These are phyloP conservation scores for Anisognathus igniventris DNA, from an alignment of 2,797 vertebrate species.

Conservation along the genomic window DNA sequence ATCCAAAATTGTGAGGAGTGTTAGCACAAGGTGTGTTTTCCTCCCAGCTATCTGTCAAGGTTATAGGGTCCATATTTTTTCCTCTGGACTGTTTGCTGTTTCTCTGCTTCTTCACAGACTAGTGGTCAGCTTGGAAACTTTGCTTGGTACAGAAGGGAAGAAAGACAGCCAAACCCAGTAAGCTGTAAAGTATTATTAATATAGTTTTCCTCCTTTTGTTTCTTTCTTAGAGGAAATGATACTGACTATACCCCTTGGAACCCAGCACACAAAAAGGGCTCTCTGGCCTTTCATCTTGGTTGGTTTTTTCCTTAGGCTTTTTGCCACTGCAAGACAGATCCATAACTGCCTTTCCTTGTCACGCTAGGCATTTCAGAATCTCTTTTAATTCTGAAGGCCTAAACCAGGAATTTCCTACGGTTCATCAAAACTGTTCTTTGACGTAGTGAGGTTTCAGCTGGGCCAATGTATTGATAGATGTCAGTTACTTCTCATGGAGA, in stretches of 20 bases:
- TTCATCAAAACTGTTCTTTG: neutral
- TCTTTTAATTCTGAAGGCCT: neutral
- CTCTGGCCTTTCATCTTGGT: neutral
- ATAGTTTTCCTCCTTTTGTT: neutral
- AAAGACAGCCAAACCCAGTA: neutral
- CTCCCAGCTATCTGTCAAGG: neutral
- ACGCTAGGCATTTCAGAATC: neutral
- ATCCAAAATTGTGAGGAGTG: neutral
- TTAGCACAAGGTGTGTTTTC: neutral
- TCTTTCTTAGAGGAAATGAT: neutral
- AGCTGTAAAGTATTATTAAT: neutral
- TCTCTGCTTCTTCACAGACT: neutral
- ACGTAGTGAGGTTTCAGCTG: neutral
- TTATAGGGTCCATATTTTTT: neutral
- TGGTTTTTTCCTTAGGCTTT: neutral
- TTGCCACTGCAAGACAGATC: neutral
- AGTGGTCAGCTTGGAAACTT: neutral
- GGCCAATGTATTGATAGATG: constrained; percentile 22
- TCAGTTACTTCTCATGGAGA: neutral
- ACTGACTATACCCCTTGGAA: neutral
- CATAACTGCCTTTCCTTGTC: neutral
- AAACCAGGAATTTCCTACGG: neutral
- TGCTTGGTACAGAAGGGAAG: neutral
- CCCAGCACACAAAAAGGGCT: neutral
- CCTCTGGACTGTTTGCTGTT: neutral